These are phyloP conservation scores for Epirrhoe alternata DNA, from an alignment of 2,888 invertebrate genomes.

Conservation along the genomic window DNA sequence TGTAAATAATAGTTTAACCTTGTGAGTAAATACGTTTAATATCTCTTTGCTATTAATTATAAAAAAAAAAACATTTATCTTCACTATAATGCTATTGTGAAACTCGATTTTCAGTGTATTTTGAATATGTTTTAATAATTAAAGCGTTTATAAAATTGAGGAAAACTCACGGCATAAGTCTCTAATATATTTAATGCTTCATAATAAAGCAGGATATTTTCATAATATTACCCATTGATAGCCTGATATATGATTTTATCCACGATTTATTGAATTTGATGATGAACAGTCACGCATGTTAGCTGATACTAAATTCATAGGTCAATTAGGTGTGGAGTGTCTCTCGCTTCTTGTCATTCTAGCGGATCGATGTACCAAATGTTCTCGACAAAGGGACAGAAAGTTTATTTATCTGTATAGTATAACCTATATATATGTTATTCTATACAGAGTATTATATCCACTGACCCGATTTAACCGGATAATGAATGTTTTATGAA, in stretches of 20 bases:
- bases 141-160: too few relatives aligned
- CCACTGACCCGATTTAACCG: too few relatives aligned
- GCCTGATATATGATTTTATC: constrained; percentile 4
- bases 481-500: too few relatives aligned
- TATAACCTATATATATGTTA: too few relatives aligned
- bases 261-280: constrained; percentile 14
- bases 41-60: not conserved
- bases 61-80: not conserved
- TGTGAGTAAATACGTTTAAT: not conserved
- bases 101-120: too few relatives aligned
- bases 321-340: constrained; percentile 27
- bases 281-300: constrained; percentile 25
- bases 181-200: not conserved
- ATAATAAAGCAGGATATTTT: not conserved
- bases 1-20: not conserved
- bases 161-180: not conserved
- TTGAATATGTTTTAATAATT: too few relatives aligned
- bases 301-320: constrained; percentile 36
- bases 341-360: not conserved
- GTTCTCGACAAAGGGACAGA: not conserved
- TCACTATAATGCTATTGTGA: not conserved
- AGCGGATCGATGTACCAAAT: not conserved
- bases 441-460: too few relatives aligned
- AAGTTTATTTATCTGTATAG: too few relatives aligned
- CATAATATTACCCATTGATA: not conserved